Evolutionary conservation across 1,140 invertebrate genomes (phyloP), one percentile per base, ranked within the genome.

Genomic region (Bombus polaris): DNA sequence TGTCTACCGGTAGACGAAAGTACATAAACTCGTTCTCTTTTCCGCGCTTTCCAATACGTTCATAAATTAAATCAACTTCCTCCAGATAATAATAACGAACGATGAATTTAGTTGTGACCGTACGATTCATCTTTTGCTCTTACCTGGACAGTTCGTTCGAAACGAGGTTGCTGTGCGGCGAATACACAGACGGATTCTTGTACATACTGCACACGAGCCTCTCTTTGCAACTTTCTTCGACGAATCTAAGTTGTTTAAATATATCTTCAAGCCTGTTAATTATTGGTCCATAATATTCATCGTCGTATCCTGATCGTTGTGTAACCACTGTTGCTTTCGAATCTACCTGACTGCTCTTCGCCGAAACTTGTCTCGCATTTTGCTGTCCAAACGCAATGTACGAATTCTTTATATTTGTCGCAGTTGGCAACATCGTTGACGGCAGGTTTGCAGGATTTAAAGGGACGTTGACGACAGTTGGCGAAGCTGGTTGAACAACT

Each of bases 141-240:
- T 95, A 98, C 98, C 97, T 98, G 96, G 97, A 98, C 25, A 98
- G 95, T 93, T 98, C 97, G 84, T 97, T 97, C 35, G 97, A 98
- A 10, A 98, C 96, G 65, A 98, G 95, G 95, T 98, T 98, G 92
- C 98, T 98, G 93, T 98, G 97, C 1, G 98, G 98, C 86, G 97
- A 96, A 90, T 97, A 98, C 85, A 96, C 96, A 42, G 95, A 93
- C 3, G 98, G 98, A 91, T 97, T 97, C 91, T 97, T 97, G 95
- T 98, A 98, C 96, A 98, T 97, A 84, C 96, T 97, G 93, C 98
- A 98, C 3, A 98, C 96, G 3, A 98, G 96, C 88, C 97, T 95
- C 91, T 98, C 97, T 81, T 96, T 96, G 93, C 98, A 98, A 0
- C 96, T 95, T 87, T 97, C 96, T 6, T 98, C 97, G 2, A 92